Percentiles rank a stretch among this genome's conserved stretches.
phyloP scores from a whole-genome alignment of 2,797 vertebrate species.

The Taeniopygia guttata region DNA sequence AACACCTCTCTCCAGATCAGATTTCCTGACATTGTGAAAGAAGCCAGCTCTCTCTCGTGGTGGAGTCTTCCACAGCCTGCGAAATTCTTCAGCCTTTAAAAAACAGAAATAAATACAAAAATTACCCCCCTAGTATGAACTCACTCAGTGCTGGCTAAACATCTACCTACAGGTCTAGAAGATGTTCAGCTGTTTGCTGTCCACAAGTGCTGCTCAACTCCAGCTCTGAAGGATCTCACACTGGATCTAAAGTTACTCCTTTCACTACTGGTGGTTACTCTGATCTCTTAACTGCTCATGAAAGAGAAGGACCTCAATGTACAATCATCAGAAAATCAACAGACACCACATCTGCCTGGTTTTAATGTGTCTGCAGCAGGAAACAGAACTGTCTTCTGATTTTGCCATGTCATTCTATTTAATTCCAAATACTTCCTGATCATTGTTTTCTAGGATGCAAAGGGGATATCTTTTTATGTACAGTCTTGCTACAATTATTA shows the following conservation, averaged over 20 bases:
- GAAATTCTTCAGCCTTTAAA: slow-evolving; percentile 90
- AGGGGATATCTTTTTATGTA: neutral
- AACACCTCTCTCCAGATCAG: slow-evolving; percentile 91
- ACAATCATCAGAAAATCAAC: neutral
- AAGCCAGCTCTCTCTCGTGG: slow-evolving; percentile 85
- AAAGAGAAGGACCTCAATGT: neutral
- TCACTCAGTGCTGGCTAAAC: neutral
- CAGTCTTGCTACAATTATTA: neutral
- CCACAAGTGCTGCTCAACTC: neutral
- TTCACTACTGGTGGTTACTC: neutral
- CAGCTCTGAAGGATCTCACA: neutral
- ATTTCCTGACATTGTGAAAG: slow-evolving; percentile 89
- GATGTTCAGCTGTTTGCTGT: neutral
- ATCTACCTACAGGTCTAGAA: accelerated
- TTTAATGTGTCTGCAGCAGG: neutral
- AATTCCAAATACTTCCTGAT: neutral
- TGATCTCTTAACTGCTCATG: neutral
- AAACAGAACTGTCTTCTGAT: neutral
- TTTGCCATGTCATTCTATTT: neutral
- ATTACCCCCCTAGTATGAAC: accelerated
- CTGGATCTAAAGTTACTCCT: neutral
- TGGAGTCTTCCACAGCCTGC: slow-evolving; percentile 92
- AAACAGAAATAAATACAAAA: neutral
- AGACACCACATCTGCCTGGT: neutral
- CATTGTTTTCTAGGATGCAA: neutral